Evolutionary conservation across 2,888 invertebrate genomes (phyloP), one percentile per base, ranked within the genome.

Genomic region (Pristionchus entomophagus): DNA sequence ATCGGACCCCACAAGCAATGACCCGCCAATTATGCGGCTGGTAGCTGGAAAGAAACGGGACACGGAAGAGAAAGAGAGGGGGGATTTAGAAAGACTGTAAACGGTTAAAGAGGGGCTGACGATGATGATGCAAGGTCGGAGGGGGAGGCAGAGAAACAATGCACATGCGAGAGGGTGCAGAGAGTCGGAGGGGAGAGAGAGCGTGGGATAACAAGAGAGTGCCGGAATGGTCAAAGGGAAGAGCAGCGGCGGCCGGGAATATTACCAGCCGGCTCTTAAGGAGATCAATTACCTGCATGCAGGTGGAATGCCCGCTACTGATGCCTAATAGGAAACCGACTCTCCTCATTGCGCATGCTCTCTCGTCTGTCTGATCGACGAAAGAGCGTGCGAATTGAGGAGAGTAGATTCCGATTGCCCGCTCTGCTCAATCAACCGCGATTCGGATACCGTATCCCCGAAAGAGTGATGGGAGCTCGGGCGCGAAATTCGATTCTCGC

Each of bases 81-180:
- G n/a, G 59, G 59, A 62, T 62, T 56, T 8, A n/a, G 26, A 82
- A 62, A 82, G 82, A 62, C 59, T 59, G 82, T 56, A 62, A 82
- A 82, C 56, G 53, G 80, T 51, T 53, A 80, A 80, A 80, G 80
- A 80, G 53, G 22, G 56, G 56, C 56, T 62, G 82, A 82, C 38
- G 82, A 56, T 56, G 81, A 56, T 49, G 82, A 62, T 56, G 82
- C 82, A 82, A 59, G 59, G 62, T 82, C 56, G 49, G 12, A 38
- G 62, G 41, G 38, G 14, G 59, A 53, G n/a, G 32, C 17, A 49
- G 45, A 59, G 82, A 59, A 45, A 82, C 3, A 1, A 38, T 22
- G 56, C 38, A 38, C 6, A 22, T 41, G 10, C 0, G 41, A n/a
- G 62, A 82, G 62, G 17, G 45, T 41, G 29, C 38, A 73, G 73